Evolutionary conservation across 2,888 invertebrate genomes (phyloP).

Genomic region (Agapetus fuscipes): DNA sequence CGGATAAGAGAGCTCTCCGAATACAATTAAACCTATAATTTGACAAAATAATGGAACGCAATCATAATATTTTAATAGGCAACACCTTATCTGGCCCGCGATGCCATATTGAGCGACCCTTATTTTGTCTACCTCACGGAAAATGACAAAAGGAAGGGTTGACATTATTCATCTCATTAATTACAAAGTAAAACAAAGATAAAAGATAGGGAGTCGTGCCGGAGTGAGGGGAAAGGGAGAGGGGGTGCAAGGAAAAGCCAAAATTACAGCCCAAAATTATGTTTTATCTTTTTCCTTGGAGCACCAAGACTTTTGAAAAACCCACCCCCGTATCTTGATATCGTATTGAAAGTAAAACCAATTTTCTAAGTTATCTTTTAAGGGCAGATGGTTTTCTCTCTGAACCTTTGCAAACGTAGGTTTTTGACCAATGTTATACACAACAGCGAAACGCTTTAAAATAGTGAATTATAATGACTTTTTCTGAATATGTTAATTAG

Average conservation of each 20-base stretch:
- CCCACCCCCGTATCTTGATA: too few species aligned
- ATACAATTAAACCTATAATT: conserved; percentile 17
- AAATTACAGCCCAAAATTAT: conserved; percentile 14
- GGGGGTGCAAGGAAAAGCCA: conserved; percentile 4
- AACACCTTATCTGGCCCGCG: conserved; percentile 14
- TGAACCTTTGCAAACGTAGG: too few species aligned
- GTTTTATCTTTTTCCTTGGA: conserved; percentile 12
- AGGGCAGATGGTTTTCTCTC: too few species aligned
- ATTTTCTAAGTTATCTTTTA: too few species aligned
- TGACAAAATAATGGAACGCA: conserved; percentile 15
- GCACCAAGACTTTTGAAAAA: neutral
- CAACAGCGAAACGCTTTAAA: too few species aligned
- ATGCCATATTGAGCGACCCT: conserved; percentile 15
- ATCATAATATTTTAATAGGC: conserved; percentile 17
- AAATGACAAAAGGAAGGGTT: conserved; percentile 20
- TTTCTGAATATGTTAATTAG: too few species aligned
- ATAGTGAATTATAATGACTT: too few species aligned
- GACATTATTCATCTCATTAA: conserved; percentile 22
- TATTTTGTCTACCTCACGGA: conserved; percentile 15
- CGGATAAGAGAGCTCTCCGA: conserved; percentile 12
- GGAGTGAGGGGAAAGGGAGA: neutral
- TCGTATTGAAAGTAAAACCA: too few species aligned
- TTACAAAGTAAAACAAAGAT: conserved; percentile 22
- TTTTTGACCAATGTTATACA: too few species aligned
- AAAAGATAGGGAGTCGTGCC: conserved; percentile 11